Base-by-base conservation (phyloP, 2,797 vertebrate genomes). In the Coregonus suidteri region DNA sequence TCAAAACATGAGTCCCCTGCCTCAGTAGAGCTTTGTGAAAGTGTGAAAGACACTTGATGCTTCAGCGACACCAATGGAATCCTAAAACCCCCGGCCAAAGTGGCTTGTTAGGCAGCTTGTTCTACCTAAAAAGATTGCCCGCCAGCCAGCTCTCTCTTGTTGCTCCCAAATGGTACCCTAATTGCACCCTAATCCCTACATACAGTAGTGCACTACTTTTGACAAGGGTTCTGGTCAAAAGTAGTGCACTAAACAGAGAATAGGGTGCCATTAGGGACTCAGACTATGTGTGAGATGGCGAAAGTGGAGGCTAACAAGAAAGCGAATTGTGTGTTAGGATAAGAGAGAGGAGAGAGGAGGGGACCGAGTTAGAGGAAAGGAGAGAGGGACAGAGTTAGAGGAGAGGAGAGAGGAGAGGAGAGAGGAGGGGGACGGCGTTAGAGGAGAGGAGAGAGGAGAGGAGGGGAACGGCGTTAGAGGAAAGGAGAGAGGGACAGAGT, bases 41-140 rank as follows among this genome's bases (percentile, higher is more conserved):
- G 53, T 54, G 53, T 14, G 53, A 77, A 83, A 72, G 74, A 70
- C 76, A 78, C 82, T 84, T 77, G 74, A 82, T 77, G 54, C 69
- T 73, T 76, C 75, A 75, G 82, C 66, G 73, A 83, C 83, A 75
- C 82, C 11, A 20, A 62, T 73, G 34, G 87, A 87, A 89, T 87
- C 34, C 76, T 80, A 85, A 84, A 81, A 25, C 25, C 80, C 9
- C 9, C 83, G 73, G 52, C 52, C 65, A 66, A 62, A 70, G 77
- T 53, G 68, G 75, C 65, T 78, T 82, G 73, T 77, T 79, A 70
- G 76, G 35, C 16, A 34, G 75, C 74, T 59, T 71, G 56, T 51
- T 6, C 70, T 51, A 71, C 9, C 20, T 18, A 71, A 71, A 41
- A 71, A 52, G 70, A 20, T 51, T 72, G 71, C 25, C 71, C 18